Base-by-base conservation (phyloP, 2,113 vertebrate species). In the Anhinga rufa region DNA sequence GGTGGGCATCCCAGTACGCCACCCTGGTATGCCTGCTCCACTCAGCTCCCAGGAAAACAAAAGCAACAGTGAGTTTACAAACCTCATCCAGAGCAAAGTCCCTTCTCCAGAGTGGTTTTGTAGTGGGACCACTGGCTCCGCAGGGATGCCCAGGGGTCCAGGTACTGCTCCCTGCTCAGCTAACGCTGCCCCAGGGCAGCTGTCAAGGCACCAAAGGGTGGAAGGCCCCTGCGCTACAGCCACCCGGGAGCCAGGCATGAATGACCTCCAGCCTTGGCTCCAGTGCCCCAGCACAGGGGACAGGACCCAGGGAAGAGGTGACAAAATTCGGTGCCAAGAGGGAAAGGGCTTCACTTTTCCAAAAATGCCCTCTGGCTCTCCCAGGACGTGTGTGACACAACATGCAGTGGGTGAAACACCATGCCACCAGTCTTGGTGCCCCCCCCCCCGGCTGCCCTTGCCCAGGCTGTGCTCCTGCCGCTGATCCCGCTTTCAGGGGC, bases 141-240 rank as follows among this genome's bases (percentile, higher is more conserved):
- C 2, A 0, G 32, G 9, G 75, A 68, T 22, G 11, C 11, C n/a
- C 10, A 4, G 14, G n/a, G 21, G 5, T n/a, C 40, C 16, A 51
- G 48, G 42, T 48, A 58, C 25, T 72, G 38, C 17, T 71, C 25
- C 25, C 5, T 9, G 10, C 48, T 57, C 0, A 0, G n/a, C 10
- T 84, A 77, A 77, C 26, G 54, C 21, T 70, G 44, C 19, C 28
- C 24, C 36, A 22, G 25, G 28, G 22, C 9, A 54, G 54, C 25
- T 2, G 0, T 20, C 38, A 49, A 0, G 1, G 65, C 60, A 75
- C 9, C 0, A 0, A 85, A 72, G 13, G n/a, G 28, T 5, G 0
- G 21, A 74, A 31, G 14, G 24, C 8, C 58, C 20, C 44, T 48
- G 29, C 42, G 6, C 48, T 34, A 61, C 1, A 9, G 46, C 7